Percentiles rank a stretch among this genome's conserved stretches.
Conservation (phyloP, 2,113 vertebrate species). For the Pluvialis apricaria region DNA sequence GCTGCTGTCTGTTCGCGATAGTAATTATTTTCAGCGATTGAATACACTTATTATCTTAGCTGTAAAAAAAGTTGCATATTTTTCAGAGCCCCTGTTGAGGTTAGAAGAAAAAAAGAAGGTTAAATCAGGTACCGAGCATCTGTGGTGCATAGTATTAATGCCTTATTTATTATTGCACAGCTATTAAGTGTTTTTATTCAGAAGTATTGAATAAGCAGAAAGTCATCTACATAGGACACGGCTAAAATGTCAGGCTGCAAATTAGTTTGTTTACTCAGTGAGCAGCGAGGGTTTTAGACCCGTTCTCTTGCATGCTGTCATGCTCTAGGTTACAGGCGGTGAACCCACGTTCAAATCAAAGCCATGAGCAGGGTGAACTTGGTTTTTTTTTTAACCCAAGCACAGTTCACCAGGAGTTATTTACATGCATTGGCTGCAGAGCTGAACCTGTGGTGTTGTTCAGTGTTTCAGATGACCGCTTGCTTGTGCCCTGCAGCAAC, state of each 20-base stretch:
- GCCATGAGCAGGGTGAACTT: neutral
- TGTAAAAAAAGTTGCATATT: neutral
- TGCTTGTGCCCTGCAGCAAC: neutral
- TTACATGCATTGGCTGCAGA: neutral
- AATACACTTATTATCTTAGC: constrained; percentile 3
- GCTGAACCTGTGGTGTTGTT: neutral
- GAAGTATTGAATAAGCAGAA: constrained; percentile 30
- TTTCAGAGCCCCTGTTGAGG: neutral
- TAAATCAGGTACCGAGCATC: neutral
- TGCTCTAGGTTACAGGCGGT: neutral
- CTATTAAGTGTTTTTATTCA: constrained; percentile 34
- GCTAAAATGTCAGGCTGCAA: constrained; percentile 54
- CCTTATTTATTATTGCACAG: constrained; percentile 16
- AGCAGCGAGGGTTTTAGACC: neutral
- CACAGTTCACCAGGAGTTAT: constrained; percentile 9
- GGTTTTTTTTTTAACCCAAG: neutral
- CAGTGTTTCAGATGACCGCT: neutral
- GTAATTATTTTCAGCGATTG: neutral
- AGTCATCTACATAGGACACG: neutral
- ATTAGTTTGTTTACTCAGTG: constrained; percentile 1
- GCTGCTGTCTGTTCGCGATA: neutral
- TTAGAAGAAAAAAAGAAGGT: constrained; percentile 14
- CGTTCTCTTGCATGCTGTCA: neutral
- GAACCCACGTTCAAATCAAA: neutral
- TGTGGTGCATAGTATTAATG: neutral